Base-by-base conservation (phyloP, 2,888 invertebrate species). In the Tiphia femorata region DNA sequence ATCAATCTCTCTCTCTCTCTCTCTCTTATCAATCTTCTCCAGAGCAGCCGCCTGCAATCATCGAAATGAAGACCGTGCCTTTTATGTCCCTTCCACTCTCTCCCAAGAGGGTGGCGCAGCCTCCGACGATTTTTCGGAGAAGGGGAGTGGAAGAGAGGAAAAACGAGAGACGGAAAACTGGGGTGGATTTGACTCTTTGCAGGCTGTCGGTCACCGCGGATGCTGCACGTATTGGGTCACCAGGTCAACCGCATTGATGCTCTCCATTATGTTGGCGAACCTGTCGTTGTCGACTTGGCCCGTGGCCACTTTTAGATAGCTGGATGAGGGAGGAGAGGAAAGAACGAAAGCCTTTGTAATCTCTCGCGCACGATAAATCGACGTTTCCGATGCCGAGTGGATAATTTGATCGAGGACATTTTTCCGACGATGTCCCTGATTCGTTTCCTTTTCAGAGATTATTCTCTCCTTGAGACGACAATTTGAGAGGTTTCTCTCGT, bases 191-290 rank as follows among this genome's bases (percentile, higher is more conserved):
- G 14, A 54, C 27, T 49, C 40, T 47, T 29, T 43, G 40, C 17
- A 33, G 27, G 23, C 54, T 20, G 44, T 40, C n/a, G n/a, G n/a
- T 59, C 50, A 46, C 41, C 50, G 38, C 44, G 58, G 51, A 38
- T 33, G 49, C n/a, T n/a, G n/a, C 62, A 49, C 62, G 69, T 70
- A 66, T 67, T 61, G 61, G 62, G 67, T 67, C 23, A 67, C 47
- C 52, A 48, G 67, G 67, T 67, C 67, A 58, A 46, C 58, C 56
- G 55, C 48, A 40, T 57, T 40, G 55, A 21, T 49, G 46, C 21
- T 21, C 51, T 59, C 51, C 48, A 57, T 66, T 59, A 64, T 51
- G 50, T 35, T 41, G 10, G 35, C 23, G 23, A 46, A 50, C 38
- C 19, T 40, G 43, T 52, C 63, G 40, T 30, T 42, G 49, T 23